A percentile compares a stretch with the other conserved stretches of the same genome.
Conservation (phyloP, 2,113 vertebrate species). For the Myiopsitta monachus region DNA sequence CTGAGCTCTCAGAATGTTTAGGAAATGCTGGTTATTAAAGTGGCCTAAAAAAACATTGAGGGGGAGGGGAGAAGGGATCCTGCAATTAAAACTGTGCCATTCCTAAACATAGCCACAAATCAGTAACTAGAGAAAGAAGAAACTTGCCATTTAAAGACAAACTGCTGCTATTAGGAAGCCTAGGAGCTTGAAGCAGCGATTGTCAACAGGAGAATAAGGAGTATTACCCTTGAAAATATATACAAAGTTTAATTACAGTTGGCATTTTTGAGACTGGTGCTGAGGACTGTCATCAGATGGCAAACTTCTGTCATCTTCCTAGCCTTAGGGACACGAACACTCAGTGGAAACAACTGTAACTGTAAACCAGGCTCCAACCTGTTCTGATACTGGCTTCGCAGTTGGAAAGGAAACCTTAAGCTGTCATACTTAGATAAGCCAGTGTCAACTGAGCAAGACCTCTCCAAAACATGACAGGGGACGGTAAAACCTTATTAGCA, state of each 20-base stretch:
- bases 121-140: background rate
- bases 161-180: background rate
- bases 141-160: constrained; percentile 11
- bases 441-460: background rate
- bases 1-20: background rate
- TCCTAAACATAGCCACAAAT: background rate
- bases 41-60: background rate
- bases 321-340: accelerated
- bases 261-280: background rate
- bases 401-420: background rate
- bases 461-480: accelerated
- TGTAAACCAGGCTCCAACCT: background rate
- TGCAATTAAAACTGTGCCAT: background rate
- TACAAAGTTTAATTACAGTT: constrained; percentile 38
- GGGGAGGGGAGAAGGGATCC: background rate
- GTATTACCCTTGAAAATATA: constrained; percentile 3
- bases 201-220: constrained; percentile 23
- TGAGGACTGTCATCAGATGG: background rate
- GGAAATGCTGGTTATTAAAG: background rate
- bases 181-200: background rate
- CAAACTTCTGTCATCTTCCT: background rate
- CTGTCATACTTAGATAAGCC: background rate
- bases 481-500: background rate
- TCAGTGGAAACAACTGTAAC: background rate
- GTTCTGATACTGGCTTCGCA: background rate